Percentiles rank a stretch among this genome's conserved stretches.
phyloP scores from a whole-genome alignment of 2,797 vertebrate species.

The Chromobotia macracanthus region DNA sequence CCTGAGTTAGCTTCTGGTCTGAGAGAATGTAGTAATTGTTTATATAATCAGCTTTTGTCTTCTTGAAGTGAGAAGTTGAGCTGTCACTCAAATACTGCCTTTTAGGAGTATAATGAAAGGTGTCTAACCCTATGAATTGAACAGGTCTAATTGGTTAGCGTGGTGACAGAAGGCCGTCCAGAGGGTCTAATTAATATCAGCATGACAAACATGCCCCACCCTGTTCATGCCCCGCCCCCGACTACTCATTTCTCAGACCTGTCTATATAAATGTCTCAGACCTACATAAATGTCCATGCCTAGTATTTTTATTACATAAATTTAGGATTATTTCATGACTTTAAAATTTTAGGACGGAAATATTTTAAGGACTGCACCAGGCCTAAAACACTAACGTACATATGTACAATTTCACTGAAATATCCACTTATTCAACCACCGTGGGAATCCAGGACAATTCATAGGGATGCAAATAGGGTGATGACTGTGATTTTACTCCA shows the following conservation, averaged over 20 bases:
- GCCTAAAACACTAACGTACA: not conserved
- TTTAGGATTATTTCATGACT: too few species aligned
- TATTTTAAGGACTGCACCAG: not conserved
- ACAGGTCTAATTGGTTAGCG: too few species aligned
- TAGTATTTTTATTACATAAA: too few species aligned
- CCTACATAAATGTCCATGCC: too few species aligned
- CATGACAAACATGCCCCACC: too few species aligned
- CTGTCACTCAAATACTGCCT: not conserved
- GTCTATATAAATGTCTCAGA: too few species aligned
- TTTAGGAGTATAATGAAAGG: not conserved
- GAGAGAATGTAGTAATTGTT: not conserved
- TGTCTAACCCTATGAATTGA: not conserved
- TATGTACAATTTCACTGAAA: too few species aligned
- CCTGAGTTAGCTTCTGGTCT: not conserved
- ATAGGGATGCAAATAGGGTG: not conserved
- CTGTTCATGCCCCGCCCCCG: too few species aligned
- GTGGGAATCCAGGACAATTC: not conserved
- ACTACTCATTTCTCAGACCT: too few species aligned
- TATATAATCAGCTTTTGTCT: not conserved
- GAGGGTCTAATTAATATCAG: too few species aligned
- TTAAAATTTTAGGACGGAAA: not conserved
- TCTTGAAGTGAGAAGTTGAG: not conserved
- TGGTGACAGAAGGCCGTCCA: too few species aligned
- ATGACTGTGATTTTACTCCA: constrained; percentile 23
- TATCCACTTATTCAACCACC: too few species aligned